These are phyloP conservation scores for Temnothorax rugatulus DNA, from an alignment of 2,888 invertebrate species.

Conservation along the genomic window DNA sequence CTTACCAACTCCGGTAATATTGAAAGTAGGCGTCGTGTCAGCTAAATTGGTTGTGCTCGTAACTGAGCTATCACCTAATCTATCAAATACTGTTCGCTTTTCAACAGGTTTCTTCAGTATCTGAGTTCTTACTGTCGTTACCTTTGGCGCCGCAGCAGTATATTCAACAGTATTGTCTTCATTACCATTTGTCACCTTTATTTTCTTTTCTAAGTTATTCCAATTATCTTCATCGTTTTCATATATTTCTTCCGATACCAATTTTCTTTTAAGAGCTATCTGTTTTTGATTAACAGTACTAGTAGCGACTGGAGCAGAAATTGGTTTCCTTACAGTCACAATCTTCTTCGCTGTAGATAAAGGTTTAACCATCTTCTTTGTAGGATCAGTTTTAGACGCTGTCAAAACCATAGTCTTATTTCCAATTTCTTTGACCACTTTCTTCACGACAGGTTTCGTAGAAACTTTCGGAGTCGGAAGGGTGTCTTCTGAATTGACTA, in stretches of 20 bases:
- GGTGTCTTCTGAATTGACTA: slow-evolving; percentile 82
- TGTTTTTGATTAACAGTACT: slow-evolving; percentile 62
- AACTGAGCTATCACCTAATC: slow-evolving; percentile 87
- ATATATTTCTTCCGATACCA: slow-evolving; percentile 71
- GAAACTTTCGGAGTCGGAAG: slow-evolving; percentile 43
- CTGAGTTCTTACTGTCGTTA: slow-evolving; percentile 85
- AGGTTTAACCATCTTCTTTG: slow-evolving; percentile 70
- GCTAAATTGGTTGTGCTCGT: slow-evolving; percentile 85
- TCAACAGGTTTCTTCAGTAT: slow-evolving; percentile 83
- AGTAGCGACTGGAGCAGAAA: slow-evolving; percentile 52
- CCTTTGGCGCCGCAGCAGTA: slow-evolving; percentile 86
- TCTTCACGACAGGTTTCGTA: slow-evolving; percentile 75
- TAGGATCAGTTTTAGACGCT: slow-evolving; percentile 71
- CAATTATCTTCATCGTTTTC: slow-evolving; percentile 74
- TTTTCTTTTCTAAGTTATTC: slow-evolving; percentile 58
- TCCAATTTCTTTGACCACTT: slow-evolving; percentile 74
- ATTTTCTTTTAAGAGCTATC: slow-evolving; percentile 78
- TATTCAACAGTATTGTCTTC: slow-evolving; percentile 85
- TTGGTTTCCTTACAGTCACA: slow-evolving; percentile 62
- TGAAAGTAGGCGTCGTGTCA: slow-evolving; percentile 81
- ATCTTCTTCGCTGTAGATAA: slow-evolving; percentile 65
- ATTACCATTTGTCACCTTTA: slow-evolving; percentile 61
- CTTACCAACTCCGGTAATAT: slow-evolving; percentile 83
- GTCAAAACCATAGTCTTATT: slow-evolving; percentile 61
- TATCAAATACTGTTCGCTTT: slow-evolving; percentile 87